phyloP scores from a whole-genome alignment of 1,140 invertebrate genomes.

The Uloborus diversus region DNA sequence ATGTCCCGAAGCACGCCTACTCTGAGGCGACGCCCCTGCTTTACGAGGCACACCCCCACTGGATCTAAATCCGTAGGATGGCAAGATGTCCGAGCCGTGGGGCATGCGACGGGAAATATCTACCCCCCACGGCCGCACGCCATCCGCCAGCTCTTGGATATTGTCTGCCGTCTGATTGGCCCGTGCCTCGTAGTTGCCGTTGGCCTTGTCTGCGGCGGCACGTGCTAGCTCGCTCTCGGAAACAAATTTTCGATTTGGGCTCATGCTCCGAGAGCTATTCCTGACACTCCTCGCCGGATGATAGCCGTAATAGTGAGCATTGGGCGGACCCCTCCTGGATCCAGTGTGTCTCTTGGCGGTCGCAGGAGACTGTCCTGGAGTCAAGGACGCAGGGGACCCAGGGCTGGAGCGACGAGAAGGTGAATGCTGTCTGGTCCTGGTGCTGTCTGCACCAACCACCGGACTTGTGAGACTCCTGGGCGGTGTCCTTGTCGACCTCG shows the following conservation, averaged over 20 bases:
- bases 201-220: conserved; percentile 67
- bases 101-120: not conserved
- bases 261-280: conserved; percentile 65
- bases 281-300: conserved; percentile 8
- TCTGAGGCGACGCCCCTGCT: conserved; percentile 18
- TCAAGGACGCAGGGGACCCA: conserved; percentile 64
- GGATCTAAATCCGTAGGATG: conserved; percentile 39
- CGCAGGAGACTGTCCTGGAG: conserved; percentile 58
- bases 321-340: conserved; percentile 1
- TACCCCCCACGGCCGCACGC: conserved; percentile 71
- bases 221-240: conserved; percentile 84
- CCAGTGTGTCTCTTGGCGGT: conserved; percentile 56
- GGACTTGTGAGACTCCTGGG: conserved; percentile 54
- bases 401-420: conserved; percentile 58
- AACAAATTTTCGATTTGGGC: conserved; percentile 83
- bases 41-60: conserved; percentile 28
- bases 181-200: conserved; percentile 65
- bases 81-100: conserved; percentile 58
- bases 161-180: conserved; percentile 72
- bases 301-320: conserved; percentile 37
- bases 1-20: conserved; percentile 48
- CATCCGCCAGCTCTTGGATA: conserved; percentile 78
- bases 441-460: conserved; percentile 18
- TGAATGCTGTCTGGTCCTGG: conserved; percentile 32
- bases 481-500: conserved; percentile 29